Evolutionary conservation across 2,113 vertebrate species (phyloP), one percentile per base, ranked within the genome.

Genomic region (Parotia lawesii): DNA sequence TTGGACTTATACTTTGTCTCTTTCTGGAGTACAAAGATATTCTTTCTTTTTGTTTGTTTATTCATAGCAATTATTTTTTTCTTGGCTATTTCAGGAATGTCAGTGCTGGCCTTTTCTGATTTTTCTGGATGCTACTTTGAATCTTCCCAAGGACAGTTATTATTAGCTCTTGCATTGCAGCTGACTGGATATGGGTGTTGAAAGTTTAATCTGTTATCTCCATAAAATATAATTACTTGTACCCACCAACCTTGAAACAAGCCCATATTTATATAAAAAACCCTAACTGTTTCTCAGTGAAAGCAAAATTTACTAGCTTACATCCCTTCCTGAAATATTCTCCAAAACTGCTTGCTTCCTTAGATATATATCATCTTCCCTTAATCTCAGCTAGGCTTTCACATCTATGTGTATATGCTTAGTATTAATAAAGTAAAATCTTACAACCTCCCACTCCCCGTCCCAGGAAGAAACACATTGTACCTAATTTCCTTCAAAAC

Each of bases 171-270:
- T 87, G 51, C 61, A 93, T 33, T 93, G 94, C 90, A 97, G 94
- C 87, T 94, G 91, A 95, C 90, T 93, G 89, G 91, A 48, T 94
- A 87, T 85, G 90, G 66, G n/a, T 94, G 87, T 88, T 94, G 90
- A 64, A 93, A 95, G 85, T 97, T 96, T 97, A 95, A 96, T 94
- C 95, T 93, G 90, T 96, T 90, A 96, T 94, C 94, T 94, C 92
- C 90, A 96, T 94, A 95, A 95, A 95, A 89, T 88, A 95, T 66
- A 96, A 95, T 95, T 93, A 95, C 93, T 93, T 74, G 81, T 93
- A 95, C 87, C 85, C 75, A 94, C 93, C 85, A 95, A 89, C 89
- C 95, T 97, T 96, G 91, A 95, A 93, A 91, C 2, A 9, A 91
- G 72, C 67, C 67, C 71, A 25, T 80, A 83, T 83, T 91, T 95